Evolutionary conservation across 2,113 vertebrate genomes (phyloP).

Genomic region (Osmerus mordax): DNA sequence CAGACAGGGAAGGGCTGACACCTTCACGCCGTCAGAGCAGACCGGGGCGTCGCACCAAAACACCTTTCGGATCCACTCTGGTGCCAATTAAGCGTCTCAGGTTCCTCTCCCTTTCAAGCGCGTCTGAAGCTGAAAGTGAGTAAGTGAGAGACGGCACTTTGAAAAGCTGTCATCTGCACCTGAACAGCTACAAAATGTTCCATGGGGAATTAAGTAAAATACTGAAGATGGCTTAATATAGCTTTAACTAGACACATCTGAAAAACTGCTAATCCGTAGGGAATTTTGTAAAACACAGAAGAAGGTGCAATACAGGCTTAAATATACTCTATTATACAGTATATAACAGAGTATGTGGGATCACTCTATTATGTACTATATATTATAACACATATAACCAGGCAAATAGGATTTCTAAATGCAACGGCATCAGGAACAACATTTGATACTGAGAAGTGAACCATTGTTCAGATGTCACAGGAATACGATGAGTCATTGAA

Average conservation of each 20-base stretch:
- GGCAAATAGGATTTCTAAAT: too few species aligned
- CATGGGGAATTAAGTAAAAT: background rate
- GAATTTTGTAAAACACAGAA: too few species aligned
- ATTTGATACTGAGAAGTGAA: too few species aligned
- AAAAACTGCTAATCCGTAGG: too few species aligned
- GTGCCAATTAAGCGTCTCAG: slow-evolving; percentile 45
- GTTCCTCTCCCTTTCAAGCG: slow-evolving; percentile 24
- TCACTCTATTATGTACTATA: too few species aligned
- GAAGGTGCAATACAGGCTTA: too few species aligned
- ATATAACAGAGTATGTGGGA: too few species aligned
- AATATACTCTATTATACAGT: too few species aligned
- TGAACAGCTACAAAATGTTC: background rate
- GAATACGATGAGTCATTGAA: background rate
- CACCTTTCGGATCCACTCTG: slow-evolving; percentile 47
- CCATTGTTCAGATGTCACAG: background rate
- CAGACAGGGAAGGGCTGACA: slow-evolving; percentile 42
- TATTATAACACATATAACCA: too few species aligned
- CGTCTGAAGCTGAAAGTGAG: slow-evolving; percentile 18
- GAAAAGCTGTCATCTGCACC: background rate
- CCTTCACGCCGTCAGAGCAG: slow-evolving; percentile 31
- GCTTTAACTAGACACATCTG: too few species aligned
- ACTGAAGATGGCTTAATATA: background rate
- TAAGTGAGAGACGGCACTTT: background rate
- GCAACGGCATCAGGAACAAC: too few species aligned
- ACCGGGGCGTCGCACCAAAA: slow-evolving; percentile 56